These are phyloP conservation scores for Thecocarcelia acutangulata DNA, from an alignment of 2,888 invertebrate species.

Conservation along the genomic window DNA sequence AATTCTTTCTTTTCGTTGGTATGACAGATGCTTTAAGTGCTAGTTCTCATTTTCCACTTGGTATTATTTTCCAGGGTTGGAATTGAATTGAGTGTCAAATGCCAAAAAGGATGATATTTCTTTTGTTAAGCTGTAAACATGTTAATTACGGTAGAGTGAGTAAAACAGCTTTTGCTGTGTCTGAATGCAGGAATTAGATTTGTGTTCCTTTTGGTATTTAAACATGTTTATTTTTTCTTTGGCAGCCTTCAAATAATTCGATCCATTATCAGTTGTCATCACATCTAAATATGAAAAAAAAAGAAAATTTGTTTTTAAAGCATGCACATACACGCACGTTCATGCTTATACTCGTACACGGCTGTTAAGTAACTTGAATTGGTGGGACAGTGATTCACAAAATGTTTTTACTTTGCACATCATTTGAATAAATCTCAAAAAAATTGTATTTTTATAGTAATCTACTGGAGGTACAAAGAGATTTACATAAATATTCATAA, in stretches of 20 bases:
- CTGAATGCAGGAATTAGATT: slow-evolving; percentile 9
- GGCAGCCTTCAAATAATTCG: slow-evolving; percentile 74
- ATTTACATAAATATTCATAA: too few species aligned
- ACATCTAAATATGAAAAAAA: slow-evolving; percentile 34
- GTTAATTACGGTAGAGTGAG: slow-evolving; percentile 50
- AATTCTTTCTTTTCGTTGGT: too few species aligned
- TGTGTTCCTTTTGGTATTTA: slow-evolving; percentile 50
- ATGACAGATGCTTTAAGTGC: slow-evolving; percentile 43
- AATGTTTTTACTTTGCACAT: too few species aligned
- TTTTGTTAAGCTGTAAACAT: slow-evolving; percentile 48
- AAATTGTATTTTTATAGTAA: too few species aligned
- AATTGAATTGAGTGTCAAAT: slow-evolving; percentile 62
- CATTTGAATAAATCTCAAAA: too few species aligned
- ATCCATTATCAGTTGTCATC: slow-evolving; percentile 79
- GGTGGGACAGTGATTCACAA: not conserved
- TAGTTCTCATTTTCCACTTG: slow-evolving; percentile 33
- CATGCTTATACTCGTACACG: not conserved
- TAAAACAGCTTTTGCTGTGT: slow-evolving; percentile 9
- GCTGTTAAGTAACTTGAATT: not conserved
- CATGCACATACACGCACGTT: not conserved
- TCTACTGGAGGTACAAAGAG: too few species aligned
- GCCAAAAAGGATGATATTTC: slow-evolving; percentile 63
- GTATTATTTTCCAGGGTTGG: slow-evolving; percentile 7
- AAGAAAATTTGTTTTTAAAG: too few species aligned
- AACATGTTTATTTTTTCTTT: slow-evolving; percentile 30